Evolutionary conservation across 2,797 vertebrate species (phyloP), one percentile per base, ranked within the genome.

Genomic region (Galagoides demidoff): DNA sequence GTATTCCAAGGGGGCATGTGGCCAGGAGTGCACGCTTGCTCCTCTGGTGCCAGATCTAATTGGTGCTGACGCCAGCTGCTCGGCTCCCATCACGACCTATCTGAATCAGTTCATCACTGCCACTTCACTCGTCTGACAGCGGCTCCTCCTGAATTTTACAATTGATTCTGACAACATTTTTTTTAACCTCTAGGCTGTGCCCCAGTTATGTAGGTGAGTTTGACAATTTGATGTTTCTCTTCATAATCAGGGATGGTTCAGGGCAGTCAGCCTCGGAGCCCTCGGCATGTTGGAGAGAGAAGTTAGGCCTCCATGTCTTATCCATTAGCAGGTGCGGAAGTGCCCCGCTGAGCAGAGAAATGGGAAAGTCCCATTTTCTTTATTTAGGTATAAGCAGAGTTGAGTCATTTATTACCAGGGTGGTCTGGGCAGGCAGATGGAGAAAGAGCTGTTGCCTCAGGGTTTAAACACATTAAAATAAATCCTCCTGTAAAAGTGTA

Each of bases 151-250:
- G 87, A 95, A 95, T 86, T 95, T 59, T 23, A 91, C 90, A 96
- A 97, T 77, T 22, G 63, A 59, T 73, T 95, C 91, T 96, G 96
- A 96, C 97, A 96, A 83, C 43, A 77, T 81, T 74, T 92, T 89
- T 97, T 93, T 82, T 85, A 90, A 97, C 94, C 97, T 97, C 73
- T 85, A 97, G 96, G 94, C 89, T 95, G 86, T 94, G 86, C 89
- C 97, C 93, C 20, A 78, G 95, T 95, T 93, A 92, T 92, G 79
- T 79, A 85, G 95, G 94, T 95, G 91, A 87, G 87, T 84, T 66
- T 97, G 90, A 94, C 95, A 97, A 95, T 45, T 86, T 85, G 78
- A 85, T 95, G 78, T 76, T 94, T 92, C 90, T 95, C 93, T 95
- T 95, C 84, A 31, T 94, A 94, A 94, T 96, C 89, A 83, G 57